Conservation (phyloP, 2,797 vertebrate genomes). For the Xiphophorus birchmanni region DNA sequence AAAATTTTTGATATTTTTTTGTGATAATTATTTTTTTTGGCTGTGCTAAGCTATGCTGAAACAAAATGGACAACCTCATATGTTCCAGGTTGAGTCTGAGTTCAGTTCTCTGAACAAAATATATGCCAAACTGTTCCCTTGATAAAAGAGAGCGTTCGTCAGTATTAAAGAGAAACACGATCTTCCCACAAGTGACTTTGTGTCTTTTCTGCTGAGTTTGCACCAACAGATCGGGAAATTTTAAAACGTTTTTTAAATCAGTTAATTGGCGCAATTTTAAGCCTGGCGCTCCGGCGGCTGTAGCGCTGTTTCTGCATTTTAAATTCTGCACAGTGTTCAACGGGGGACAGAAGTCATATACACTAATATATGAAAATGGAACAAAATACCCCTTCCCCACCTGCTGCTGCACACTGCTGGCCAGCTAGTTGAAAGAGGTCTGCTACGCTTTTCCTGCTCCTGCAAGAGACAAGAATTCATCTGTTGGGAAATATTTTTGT, state of each 20-base stretch:
- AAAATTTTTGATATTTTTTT: too few species aligned
- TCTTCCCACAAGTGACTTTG: neutral
- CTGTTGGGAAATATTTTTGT: neutral
- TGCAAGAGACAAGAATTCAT: neutral
- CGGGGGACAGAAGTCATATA: neutral
- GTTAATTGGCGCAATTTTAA: neutral
- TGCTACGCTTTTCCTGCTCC: neutral
- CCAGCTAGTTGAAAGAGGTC: neutral
- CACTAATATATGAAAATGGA: neutral
- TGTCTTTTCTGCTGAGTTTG: neutral
- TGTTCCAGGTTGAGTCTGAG: neutral
- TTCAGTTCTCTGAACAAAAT: neutral
- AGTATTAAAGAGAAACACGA: neutral
- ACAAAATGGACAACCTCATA: neutral
- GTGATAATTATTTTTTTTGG: neutral
- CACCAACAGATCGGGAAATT: neutral
- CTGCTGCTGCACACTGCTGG: slow-evolving; percentile 2
- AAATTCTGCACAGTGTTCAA: neutral
- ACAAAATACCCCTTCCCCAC: neutral
- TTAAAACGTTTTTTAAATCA: neutral
- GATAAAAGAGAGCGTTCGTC: neutral
- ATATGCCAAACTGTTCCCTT: neutral
- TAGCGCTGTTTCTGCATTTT: neutral
- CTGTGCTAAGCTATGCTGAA: neutral
- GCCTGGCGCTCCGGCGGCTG: neutral